Evolutionary conservation across 2,797 vertebrate genomes (phyloP).

Genomic region (Gallinago solitaria): DNA sequence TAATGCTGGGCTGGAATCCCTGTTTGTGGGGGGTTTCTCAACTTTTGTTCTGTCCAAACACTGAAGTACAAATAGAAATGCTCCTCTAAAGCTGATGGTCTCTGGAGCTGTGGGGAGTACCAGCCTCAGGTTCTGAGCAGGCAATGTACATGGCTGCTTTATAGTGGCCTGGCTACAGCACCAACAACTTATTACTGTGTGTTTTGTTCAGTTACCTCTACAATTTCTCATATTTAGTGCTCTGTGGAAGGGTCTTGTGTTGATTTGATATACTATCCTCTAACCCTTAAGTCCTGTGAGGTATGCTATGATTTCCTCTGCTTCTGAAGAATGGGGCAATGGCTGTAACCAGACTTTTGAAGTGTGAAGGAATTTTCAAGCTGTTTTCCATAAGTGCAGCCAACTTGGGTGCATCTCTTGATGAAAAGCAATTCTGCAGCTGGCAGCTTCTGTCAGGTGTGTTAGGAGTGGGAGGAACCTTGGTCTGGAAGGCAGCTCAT

Average conservation of each 20-base stretch:
- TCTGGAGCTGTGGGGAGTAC: background rate
- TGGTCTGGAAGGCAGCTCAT: background rate
- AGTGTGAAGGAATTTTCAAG: background rate
- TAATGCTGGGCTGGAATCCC: background rate
- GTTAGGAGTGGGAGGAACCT: background rate
- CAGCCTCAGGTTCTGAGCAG: rapidly evolving
- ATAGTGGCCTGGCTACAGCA: background rate
- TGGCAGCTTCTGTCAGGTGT: background rate
- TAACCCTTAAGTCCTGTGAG: background rate
- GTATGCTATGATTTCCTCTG: background rate
- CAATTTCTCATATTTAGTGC: too few relatives aligned
- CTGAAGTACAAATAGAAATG: background rate
- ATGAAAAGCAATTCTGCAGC: background rate
- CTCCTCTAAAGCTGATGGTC: background rate
- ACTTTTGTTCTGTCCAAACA: background rate
- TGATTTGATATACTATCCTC: background rate
- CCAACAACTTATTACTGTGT: background rate
- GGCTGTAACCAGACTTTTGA: background rate
- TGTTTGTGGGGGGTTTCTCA: background rate
- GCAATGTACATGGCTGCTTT: rapidly evolving
- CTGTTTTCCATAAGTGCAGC: background rate
- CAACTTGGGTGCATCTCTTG: background rate
- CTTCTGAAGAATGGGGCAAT: background rate
- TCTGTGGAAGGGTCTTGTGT: background rate
- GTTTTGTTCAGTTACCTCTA: background rate